Evolutionary conservation across 2,113 vertebrate genomes (phyloP), one percentile per base, ranked within the genome.

Genomic region (Terrapene triunguis): DNA sequence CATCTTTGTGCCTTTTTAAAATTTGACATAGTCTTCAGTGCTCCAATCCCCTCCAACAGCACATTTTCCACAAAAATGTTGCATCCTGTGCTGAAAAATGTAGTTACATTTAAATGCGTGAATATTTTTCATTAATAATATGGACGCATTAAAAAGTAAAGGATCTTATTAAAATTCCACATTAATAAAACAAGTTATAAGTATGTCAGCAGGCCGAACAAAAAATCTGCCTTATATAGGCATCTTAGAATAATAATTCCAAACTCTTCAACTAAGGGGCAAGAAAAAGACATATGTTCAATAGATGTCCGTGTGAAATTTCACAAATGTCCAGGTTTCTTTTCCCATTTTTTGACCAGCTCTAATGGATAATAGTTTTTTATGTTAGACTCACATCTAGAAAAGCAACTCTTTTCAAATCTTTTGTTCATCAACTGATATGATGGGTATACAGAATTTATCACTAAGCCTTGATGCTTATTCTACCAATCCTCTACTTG

Each of bases 181-280:
- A 69, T 94, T 78, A 96, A 96, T 95, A 94, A 97, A 95, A 88
- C 53, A 94, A 92, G 53, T 3, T 96, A 94, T 88, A 85, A 44
- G 32, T 54, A 21, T 53, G 84, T 89, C 82, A 91, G 88, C 90
- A 12, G 25, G 24, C 74, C 47, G 42, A 85, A 79, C 32, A 74
- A 74, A 85, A 88, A 47, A 93, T 4, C 59, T 87, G 89, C 93
- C 76, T 48, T 16, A 4, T 80, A 53, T 83, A 94, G 90, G 74
- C 59, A 86, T 32, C 2, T 11, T 2, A 29, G 51, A 59, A 54
- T 79, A 1, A 89, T 82, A 19, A 82, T 94, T 91, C 81, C 38
- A 55, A 51, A 14, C 47, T 42, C 76, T 88, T 93, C 81, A 92
- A 47, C 6, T 44, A 47, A 11, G 22, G 22, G 72, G 72, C 38